Conservation (phyloP, 2,113 vertebrate genomes). For the Perca fluviatilis region DNA sequence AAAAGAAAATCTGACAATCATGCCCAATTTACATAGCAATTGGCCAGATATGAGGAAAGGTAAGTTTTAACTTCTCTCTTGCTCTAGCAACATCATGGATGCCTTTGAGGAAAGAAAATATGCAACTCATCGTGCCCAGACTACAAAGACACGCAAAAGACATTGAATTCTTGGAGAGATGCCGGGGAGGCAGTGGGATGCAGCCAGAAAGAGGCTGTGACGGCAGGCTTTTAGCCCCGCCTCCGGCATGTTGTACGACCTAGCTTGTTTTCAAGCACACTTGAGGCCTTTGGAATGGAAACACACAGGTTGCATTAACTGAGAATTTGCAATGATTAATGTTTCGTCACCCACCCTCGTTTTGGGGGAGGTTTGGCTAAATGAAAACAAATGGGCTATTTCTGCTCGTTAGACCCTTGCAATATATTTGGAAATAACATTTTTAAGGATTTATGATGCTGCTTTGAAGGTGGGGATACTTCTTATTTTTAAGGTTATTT, state of each 20-base stretch:
- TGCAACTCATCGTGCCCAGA: background rate
- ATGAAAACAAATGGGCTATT: slow-evolving; percentile 49
- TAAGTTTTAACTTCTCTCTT: background rate
- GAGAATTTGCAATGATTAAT: slow-evolving; percentile 46
- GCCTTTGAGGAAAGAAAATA: slow-evolving; percentile 9
- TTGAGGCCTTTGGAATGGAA: background rate
- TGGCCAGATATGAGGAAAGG: background rate
- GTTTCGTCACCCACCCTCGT: slow-evolving; percentile 20
- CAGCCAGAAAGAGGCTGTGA: background rate
- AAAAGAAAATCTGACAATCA: background rate
- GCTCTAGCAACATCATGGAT: background rate
- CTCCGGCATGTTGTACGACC: background rate
- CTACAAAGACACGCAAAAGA: slow-evolving; percentile 8
- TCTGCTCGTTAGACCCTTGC: slow-evolving; percentile 7
- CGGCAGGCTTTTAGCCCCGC: background rate
- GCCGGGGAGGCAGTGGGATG: background rate
- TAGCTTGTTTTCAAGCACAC: slow-evolving; percentile 10
- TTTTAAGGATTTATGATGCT: slow-evolving; percentile 37
- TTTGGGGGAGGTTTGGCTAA: slow-evolving; percentile 19
- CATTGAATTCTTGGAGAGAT: background rate
- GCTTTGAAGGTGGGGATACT: background rate
- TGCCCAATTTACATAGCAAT: background rate
- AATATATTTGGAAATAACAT: background rate
- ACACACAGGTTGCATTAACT: slow-evolving; percentile 1
- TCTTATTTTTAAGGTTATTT: slow-evolving; percentile 15